phyloP scores from a whole-genome alignment of 35 echinoderm and acorn worm species.

The Heliocidaris tuberculata region DNA sequence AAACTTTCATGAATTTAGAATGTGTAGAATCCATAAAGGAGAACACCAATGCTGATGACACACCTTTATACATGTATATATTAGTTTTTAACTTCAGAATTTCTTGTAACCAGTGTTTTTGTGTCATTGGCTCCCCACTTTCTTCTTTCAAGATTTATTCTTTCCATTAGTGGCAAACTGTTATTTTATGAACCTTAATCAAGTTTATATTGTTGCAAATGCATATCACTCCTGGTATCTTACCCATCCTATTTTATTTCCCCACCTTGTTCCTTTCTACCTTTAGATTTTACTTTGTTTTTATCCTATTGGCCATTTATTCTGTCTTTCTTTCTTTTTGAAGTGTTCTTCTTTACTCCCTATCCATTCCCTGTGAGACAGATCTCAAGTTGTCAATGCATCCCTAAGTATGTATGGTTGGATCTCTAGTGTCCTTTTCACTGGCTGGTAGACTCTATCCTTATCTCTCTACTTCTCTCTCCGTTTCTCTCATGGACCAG shows the following conservation, averaged over 20 bases:
- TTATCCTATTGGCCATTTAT: not conserved
- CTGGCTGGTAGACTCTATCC: not conserved
- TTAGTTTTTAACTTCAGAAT: not conserved
- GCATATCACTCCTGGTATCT: too few species aligned
- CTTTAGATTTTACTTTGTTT: not conserved
- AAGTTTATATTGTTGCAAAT: too few species aligned
- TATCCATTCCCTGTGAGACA: not conserved
- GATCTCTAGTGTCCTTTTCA: conserved; percentile 11
- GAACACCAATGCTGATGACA: not conserved
- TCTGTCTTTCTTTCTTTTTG: not conserved
- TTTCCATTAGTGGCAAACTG: too few species aligned
- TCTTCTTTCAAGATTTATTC: not conserved
- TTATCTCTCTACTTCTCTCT: not conserved
- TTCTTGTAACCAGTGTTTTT: not conserved
- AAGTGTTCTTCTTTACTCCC: not conserved
- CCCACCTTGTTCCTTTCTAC: not conserved
- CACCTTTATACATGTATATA: not conserved
- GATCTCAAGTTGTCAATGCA: conserved; percentile 34
- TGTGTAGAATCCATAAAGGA: conserved; percentile 33
- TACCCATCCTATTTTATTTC: too few species aligned
- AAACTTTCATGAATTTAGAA: conserved; percentile 76
- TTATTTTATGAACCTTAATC: too few species aligned
- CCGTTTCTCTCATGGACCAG: not conserved
- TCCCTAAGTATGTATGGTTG: conserved; percentile 17
- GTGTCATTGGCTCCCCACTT: not conserved